Evolutionary conservation across 2,113 vertebrate species (phyloP).

Genomic region (Phainopepla nitens): DNA sequence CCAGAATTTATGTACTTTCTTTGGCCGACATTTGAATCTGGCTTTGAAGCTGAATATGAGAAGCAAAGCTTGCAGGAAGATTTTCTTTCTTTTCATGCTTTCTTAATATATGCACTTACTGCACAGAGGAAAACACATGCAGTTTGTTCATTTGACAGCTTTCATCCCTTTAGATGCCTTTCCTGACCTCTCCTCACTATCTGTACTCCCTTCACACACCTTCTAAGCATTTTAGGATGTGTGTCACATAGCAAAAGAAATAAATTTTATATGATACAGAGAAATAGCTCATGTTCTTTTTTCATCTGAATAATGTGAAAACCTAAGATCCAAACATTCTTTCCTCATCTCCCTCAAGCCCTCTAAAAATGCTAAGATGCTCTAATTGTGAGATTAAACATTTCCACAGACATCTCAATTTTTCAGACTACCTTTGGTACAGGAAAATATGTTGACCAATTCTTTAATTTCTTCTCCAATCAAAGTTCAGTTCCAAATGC

Average conservation of each 20-base stretch:
- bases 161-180: background rate
- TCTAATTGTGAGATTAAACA: background rate
- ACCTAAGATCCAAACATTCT: background rate
- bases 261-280: background rate
- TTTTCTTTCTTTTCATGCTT: background rate
- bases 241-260: background rate
- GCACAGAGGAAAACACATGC: background rate
- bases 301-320: background rate
- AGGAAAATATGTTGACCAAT: background rate
- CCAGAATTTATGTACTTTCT: constrained; percentile 56
- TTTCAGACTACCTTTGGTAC: background rate
- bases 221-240: background rate
- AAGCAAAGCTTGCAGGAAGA: constrained; percentile 1
- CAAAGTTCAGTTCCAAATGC: background rate
- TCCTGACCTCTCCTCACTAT: background rate
- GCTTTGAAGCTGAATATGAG: constrained; percentile 15
- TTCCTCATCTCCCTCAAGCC: background rate
- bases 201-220: background rate
- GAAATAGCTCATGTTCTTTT: background rate
- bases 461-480: background rate
- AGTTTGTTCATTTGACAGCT: constrained; percentile 24
- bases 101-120: background rate
- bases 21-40: constrained; percentile 24
- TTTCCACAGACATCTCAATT: background rate
- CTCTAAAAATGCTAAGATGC: background rate